phyloP scores from a whole-genome alignment of 2,113 vertebrate species.

The Limanda limanda region DNA sequence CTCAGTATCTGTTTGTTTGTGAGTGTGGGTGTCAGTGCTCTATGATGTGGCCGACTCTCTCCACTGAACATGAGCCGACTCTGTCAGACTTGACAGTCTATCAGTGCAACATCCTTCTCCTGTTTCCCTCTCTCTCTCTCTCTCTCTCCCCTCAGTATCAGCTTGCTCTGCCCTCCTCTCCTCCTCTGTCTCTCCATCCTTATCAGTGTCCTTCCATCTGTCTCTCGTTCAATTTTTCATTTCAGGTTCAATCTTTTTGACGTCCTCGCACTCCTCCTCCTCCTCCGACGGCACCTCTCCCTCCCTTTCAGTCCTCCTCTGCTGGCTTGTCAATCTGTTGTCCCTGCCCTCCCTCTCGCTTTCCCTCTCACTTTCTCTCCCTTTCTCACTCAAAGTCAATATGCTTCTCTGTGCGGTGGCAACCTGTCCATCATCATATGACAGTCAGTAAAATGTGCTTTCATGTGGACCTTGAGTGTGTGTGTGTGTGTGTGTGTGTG shows the following conservation, averaged over 20 bases:
- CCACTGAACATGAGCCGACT: conserved; percentile 72
- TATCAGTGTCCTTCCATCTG: conserved; percentile 75
- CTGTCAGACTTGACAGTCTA: conserved; percentile 76
- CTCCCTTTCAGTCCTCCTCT: conserved; percentile 58
- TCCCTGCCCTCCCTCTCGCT: conserved; percentile 13
- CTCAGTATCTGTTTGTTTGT: conserved; percentile 25
- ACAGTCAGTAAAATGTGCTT: conserved; percentile 45
- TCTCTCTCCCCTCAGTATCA: conserved; percentile 17
- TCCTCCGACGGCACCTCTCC: conserved; percentile 51
- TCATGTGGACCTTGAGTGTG: conserved; percentile 26
- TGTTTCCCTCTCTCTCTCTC: conserved; percentile 28
- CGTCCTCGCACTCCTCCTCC: conserved; percentile 55
- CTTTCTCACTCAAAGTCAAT: conserved; percentile 51
- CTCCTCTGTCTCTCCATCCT: conserved; percentile 67
- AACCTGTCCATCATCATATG: conserved; percentile 61
- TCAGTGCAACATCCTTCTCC: conserved; percentile 72
- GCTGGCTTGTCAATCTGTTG: conserved; percentile 56
- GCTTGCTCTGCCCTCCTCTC: conserved; percentile 36
- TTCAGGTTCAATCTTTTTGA: conserved; percentile 78
- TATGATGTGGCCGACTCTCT: conserved; percentile 64
- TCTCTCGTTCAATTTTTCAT: conserved; percentile 78
- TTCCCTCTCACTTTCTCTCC: not conserved
- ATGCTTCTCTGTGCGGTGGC: conserved; percentile 40
- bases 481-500: not conserved
- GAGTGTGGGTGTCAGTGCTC: conserved; percentile 47